phyloP scores from a whole-genome alignment of 2,797 vertebrate genomes.

The Sparus aurata region DNA sequence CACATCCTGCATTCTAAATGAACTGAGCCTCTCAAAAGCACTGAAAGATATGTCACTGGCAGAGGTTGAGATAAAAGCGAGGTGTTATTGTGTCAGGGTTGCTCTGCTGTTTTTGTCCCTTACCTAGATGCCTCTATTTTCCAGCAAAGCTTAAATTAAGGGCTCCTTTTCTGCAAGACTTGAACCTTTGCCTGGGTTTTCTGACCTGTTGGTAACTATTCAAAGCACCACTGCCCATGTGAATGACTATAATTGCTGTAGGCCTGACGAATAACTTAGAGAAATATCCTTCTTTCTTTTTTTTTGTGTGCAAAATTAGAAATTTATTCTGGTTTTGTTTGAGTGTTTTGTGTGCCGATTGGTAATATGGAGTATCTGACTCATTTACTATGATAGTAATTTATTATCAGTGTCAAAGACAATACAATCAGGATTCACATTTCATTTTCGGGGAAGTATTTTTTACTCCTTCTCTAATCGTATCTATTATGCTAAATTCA shows the following conservation, averaged over 20 bases:
- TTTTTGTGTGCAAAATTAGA: conserved; percentile 18
- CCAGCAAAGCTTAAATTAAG: background rate
- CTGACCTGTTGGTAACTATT: background rate
- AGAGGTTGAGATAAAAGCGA: background rate
- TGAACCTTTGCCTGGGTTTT: background rate
- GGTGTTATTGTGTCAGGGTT: conserved; percentile 14
- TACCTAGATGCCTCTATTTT: background rate
- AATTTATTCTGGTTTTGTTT: background rate
- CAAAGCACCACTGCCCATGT: background rate
- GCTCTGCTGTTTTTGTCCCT: background rate
- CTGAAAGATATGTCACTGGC: conserved; percentile 11
- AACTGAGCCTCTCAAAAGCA: conserved; percentile 15
- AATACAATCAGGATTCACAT: background rate
- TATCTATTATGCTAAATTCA: conserved; percentile 22
- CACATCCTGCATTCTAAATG: conserved; percentile 45
- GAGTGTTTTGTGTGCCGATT: background rate
- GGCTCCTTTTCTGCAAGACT: conserved; percentile 7
- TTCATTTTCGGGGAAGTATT: background rate
- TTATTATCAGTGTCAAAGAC: background rate
- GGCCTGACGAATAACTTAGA: background rate
- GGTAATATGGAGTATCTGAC: background rate
- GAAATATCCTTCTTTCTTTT: too few species aligned
- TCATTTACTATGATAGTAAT: conserved; percentile 5
- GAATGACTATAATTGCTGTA: background rate
- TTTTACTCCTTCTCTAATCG: background rate